Conservation (phyloP, 2,888 invertebrate genomes). For the Octonoba sinensis region DNA sequence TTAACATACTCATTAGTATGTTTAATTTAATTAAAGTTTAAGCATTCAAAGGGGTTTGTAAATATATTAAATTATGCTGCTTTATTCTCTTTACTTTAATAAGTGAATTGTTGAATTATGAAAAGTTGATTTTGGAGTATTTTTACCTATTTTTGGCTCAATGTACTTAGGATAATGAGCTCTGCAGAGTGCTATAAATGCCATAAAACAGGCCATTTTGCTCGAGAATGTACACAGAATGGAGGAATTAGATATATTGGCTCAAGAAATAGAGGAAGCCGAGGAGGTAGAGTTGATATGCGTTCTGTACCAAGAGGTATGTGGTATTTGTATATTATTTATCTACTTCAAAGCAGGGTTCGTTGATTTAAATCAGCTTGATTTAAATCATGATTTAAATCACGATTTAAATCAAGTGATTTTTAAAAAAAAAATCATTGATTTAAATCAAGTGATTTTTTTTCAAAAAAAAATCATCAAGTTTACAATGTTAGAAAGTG, state of each 20-base stretch:
- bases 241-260: slow-evolving; percentile 61
- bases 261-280: slow-evolving; percentile 64
- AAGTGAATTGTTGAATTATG: neutral
- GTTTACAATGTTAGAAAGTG: no score
- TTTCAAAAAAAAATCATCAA: no score
- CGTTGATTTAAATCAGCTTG: no score
- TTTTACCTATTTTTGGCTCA: neutral
- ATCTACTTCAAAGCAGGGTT: no score
- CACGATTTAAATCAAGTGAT: no score
- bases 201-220: slow-evolving; percentile 92
- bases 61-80: neutral
- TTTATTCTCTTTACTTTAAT: neutral
- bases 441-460: no score
- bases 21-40: no score
- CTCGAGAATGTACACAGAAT: slow-evolving; percentile 84
- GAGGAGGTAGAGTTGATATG: slow-evolving; percentile 71
- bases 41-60: no score
- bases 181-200: slow-evolving; percentile 89
- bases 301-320: slow-evolving; percentile 75
- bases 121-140: neutral
- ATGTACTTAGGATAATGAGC: slow-evolving; percentile 32
- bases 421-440: no score
- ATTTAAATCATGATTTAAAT: no score
- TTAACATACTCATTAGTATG: no score
- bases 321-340: neutral